These are phyloP conservation scores for Girardia tigrina DNA, from an alignment of 2,888 invertebrate genomes.

Conservation along the genomic window DNA sequence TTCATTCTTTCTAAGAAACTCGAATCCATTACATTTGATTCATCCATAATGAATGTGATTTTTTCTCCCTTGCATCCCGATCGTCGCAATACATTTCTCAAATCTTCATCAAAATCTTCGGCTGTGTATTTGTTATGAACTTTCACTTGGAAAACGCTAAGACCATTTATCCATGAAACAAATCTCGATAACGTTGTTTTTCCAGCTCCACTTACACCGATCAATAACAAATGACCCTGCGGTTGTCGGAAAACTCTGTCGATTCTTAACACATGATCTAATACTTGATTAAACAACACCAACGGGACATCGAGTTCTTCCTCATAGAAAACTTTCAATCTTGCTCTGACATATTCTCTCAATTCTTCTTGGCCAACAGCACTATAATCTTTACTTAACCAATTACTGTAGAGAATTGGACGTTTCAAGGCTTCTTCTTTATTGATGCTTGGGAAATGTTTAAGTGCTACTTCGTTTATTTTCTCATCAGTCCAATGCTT, in stretches of 20 bases:
- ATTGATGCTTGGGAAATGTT: slow-evolving; percentile 82
- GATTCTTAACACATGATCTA: slow-evolving; percentile 92
- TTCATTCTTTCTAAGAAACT: slow-evolving; percentile 98
- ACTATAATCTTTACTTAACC: slow-evolving; percentile 92
- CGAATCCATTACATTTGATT: slow-evolving; percentile 93
- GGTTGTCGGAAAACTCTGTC: slow-evolving; percentile 98
- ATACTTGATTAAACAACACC: slow-evolving; percentile 91
- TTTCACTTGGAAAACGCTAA: slow-evolving; percentile 85
- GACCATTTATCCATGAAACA: slow-evolving; percentile 99
- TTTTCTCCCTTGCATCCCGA: slow-evolving; percentile 64
- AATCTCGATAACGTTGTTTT: slow-evolving; percentile 96
- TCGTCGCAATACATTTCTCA: slow-evolving; percentile 58
- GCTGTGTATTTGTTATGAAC: slow-evolving; percentile 97
- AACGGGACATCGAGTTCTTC: slow-evolving; percentile 95
- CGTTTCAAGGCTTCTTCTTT: slow-evolving; percentile 69
- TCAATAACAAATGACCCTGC: slow-evolving; percentile 87
- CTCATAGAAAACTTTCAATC: slow-evolving; percentile 93
- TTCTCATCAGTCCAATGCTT: slow-evolving; percentile 95
- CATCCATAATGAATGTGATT: slow-evolving; percentile 95
- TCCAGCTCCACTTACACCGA: slow-evolving; percentile 95
- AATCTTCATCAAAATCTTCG: slow-evolving; percentile 94
- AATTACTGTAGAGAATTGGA: slow-evolving; percentile 94
- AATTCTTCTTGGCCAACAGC: slow-evolving; percentile 87
- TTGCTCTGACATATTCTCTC: slow-evolving; percentile 85
- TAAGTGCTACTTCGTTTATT: slow-evolving; percentile 63